Evolutionary conservation across 1,140 invertebrate species (phyloP).

Genomic region (Homarus americanus): DNA sequence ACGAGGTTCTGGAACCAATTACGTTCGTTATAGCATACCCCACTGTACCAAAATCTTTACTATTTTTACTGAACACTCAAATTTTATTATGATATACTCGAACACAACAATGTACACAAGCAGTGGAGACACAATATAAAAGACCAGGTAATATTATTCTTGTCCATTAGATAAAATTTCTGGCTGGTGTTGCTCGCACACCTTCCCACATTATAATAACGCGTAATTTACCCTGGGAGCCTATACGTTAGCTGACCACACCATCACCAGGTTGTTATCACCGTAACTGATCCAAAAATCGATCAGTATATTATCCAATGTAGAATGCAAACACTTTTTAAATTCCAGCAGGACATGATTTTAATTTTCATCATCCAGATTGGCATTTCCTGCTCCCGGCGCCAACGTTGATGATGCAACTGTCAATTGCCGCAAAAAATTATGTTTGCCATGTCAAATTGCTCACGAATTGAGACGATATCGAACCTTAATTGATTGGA

Average conservation of each 20-base stretch:
- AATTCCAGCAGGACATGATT: slow-evolving; percentile 59
- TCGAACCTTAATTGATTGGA: slow-evolving; percentile 72
- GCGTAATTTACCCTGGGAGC: background rate
- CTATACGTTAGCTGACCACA: background rate
- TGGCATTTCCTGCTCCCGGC: slow-evolving; percentile 59
- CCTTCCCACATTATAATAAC: too few species aligned
- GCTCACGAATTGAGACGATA: slow-evolving; percentile 72
- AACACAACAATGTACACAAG: too few species aligned
- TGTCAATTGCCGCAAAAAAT: slow-evolving; percentile 70
- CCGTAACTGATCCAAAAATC: background rate
- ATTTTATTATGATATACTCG: too few species aligned
- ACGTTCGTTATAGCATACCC: too few species aligned
- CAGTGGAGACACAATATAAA: too few species aligned
- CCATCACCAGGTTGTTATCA: background rate
- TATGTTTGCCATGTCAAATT: slow-evolving; percentile 70
- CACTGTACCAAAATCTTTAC: too few species aligned
- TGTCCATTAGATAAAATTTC: too few species aligned
- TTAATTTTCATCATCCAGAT: slow-evolving; percentile 63
- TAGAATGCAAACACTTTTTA: slow-evolving; percentile 45
- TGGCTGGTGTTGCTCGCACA: too few species aligned
- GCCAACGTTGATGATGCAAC: slow-evolving; percentile 68
- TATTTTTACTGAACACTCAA: too few species aligned
- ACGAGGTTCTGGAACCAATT: too few species aligned
- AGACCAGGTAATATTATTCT: too few species aligned
- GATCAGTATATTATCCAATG: slow-evolving; percentile 19